A percentile compares a stretch with the other conserved stretches of the same genome.
These are phyloP conservation scores for Trachelus troglodyta DNA, from an alignment of 2,888 invertebrate species.

Conservation along the genomic window DNA sequence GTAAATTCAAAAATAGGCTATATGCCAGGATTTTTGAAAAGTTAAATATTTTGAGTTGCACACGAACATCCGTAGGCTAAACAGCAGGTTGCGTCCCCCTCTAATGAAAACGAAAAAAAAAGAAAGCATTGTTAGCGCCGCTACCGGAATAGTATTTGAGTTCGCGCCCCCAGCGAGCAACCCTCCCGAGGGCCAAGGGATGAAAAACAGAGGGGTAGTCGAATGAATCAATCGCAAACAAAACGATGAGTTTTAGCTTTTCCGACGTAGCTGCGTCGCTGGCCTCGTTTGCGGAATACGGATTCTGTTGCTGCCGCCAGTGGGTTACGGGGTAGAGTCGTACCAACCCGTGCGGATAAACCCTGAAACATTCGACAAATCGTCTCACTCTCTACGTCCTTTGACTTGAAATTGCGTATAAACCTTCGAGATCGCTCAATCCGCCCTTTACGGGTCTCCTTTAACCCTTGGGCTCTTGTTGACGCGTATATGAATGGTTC, in stretches of 20 bases:
- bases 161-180: constrained; percentile 32
- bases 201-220: constrained; percentile 45
- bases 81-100: no score
- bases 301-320: constrained; percentile 34
- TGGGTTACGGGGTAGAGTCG: constrained; percentile 41
- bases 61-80: no score
- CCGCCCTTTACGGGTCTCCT: no score
- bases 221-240: constrained; percentile 50
- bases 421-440: neutral
- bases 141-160: constrained; percentile 41
- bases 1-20: no score
- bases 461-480: no score
- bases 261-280: constrained; percentile 19
- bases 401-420: neutral
- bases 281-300: constrained; percentile 7
- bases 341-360: neutral
- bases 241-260: constrained; percentile 34
- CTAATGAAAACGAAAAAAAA: neutral
- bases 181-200: constrained; percentile 37
- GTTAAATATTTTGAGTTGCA: no score
- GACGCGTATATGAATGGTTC: no score
- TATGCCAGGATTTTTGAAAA: no score
- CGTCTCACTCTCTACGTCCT: neutral
- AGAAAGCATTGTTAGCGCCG: constrained; percentile 22
- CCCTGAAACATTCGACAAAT: neutral